Percentiles rank a stretch among this genome's conserved stretches.
Conservation (phyloP, 2,888 invertebrate genomes). For the Ganaspis brasiliensis region DNA sequence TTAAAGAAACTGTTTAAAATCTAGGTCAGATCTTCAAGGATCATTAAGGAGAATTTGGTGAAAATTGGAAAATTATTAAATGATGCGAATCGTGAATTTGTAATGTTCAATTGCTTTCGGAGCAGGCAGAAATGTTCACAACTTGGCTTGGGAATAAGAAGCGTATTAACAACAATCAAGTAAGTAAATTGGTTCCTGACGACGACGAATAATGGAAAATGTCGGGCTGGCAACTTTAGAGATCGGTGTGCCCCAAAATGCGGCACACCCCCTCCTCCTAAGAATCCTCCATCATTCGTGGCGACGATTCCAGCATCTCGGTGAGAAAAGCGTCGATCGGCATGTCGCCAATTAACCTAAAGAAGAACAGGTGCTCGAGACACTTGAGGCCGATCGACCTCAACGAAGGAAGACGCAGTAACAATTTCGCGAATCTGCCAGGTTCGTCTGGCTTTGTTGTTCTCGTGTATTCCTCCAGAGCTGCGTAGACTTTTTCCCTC, state of each 20-base stretch:
- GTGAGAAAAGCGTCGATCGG: conserved; percentile 92
- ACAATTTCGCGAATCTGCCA: conserved; percentile 96
- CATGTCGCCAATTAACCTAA: conserved; percentile 93
- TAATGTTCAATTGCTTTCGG: background rate
- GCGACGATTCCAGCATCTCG: conserved; percentile 89
- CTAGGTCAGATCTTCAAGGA: no score
- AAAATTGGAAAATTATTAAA: no score
- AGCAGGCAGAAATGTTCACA: background rate
- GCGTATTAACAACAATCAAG: conserved; percentile 45
- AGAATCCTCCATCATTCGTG: conserved; percentile 69
- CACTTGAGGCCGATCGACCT: conserved; percentile 96
- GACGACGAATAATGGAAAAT: conserved; percentile 46
- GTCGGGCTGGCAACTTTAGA: conserved; percentile 64
- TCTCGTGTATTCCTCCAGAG: conserved; percentile 97
- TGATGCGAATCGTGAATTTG: background rate
- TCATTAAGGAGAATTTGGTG: no score
- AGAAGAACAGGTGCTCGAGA: conserved; percentile 96
- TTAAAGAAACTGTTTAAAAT: no score
- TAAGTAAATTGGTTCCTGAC: conserved; percentile 51
- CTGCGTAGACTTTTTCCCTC: conserved; percentile 97
- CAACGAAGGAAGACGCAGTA: conserved; percentile 93
- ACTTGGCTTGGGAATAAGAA: conserved; percentile 25
- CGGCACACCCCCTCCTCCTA: conserved; percentile 74
- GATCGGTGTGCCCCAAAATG: conserved; percentile 74
- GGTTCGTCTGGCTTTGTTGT: conserved; percentile 94